Conservation (phyloP, 2,888 invertebrate genomes). For the Xylota segnis region DNA sequence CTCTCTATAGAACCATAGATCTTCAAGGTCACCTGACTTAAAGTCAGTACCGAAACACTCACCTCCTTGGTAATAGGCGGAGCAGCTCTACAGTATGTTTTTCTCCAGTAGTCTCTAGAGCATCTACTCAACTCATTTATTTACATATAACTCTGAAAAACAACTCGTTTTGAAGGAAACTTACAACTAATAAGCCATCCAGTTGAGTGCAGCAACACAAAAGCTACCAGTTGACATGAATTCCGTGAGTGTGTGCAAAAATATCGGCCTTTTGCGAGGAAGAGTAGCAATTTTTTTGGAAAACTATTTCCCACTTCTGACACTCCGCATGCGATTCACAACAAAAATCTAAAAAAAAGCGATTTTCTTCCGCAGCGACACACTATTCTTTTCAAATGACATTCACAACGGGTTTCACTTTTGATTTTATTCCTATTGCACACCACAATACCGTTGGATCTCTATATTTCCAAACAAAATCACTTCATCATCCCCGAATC, state of each 20-base stretch:
- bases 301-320: conserved; percentile 31
- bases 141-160: conserved; percentile 44
- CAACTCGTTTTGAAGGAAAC: conserved; percentile 58
- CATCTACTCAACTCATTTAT: conserved; percentile 39
- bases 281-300: conserved; percentile 3
- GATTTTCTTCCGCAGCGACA: conserved; percentile 46
- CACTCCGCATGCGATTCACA: conserved; percentile 36
- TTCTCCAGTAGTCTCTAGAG: conserved; percentile 18
- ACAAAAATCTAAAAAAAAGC: conserved; percentile 11
- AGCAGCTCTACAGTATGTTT: conserved; percentile 33
- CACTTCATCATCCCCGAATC: conserved; percentile 45
- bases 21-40: background rate
- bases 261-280: conserved; percentile 32
- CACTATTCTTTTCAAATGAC: conserved; percentile 55
- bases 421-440: conserved; percentile 24
- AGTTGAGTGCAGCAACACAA: conserved; percentile 38
- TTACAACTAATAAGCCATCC: conserved; percentile 58
- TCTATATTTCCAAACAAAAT: conserved; percentile 43
- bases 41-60: background rate
- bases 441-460: background rate
- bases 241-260: conserved; percentile 58
- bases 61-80: conserved; percentile 7
- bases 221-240: conserved; percentile 62
- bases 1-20: background rate
- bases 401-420: conserved; percentile 59